Percentiles rank a stretch among this genome's conserved stretches.
These are phyloP conservation scores for Micrastur ruficollis DNA, from an alignment of 2,797 vertebrate species.

Conservation along the genomic window DNA sequence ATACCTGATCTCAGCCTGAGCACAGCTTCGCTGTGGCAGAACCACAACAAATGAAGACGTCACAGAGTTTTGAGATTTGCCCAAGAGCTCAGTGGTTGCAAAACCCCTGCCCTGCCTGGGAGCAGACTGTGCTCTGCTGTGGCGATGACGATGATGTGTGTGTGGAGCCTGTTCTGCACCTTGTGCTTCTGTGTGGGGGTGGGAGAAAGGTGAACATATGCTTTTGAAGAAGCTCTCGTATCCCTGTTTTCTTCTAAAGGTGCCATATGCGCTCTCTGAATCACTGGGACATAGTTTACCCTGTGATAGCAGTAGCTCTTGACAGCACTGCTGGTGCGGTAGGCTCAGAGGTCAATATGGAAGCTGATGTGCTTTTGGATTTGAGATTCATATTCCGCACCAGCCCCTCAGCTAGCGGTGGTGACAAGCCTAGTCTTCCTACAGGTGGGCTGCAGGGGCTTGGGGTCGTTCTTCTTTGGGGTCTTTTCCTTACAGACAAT, in stretches of 20 bases:
- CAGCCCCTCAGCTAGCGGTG: not conserved
- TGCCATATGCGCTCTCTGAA: not conserved
- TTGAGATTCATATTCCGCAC: not conserved
- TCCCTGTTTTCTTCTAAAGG: not conserved
- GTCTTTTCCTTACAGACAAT: not conserved
- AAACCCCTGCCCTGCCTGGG: not conserved
- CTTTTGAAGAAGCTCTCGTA: not conserved
- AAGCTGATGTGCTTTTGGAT: not conserved
- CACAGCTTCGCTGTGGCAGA: not conserved
- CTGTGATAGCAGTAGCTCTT: not conserved
- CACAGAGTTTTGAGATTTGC: not conserved
- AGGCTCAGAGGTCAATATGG: not conserved
- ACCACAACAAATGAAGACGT: not conserved
- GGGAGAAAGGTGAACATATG: constrained; percentile 63
- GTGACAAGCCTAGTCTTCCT: not conserved
- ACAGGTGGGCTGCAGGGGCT: not conserved
- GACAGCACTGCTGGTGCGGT: not conserved
- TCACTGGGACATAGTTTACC: not conserved
- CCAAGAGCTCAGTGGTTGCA: not conserved
- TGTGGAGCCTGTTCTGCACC: not conserved
- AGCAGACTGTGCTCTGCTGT: not conserved
- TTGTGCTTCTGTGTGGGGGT: not conserved
- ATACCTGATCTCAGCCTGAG: not conserved
- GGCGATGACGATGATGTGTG: not conserved
- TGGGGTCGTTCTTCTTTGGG: not conserved